Base-by-base conservation (phyloP, 2,113 vertebrate species). In the Neodon shergylaensis region DNA sequence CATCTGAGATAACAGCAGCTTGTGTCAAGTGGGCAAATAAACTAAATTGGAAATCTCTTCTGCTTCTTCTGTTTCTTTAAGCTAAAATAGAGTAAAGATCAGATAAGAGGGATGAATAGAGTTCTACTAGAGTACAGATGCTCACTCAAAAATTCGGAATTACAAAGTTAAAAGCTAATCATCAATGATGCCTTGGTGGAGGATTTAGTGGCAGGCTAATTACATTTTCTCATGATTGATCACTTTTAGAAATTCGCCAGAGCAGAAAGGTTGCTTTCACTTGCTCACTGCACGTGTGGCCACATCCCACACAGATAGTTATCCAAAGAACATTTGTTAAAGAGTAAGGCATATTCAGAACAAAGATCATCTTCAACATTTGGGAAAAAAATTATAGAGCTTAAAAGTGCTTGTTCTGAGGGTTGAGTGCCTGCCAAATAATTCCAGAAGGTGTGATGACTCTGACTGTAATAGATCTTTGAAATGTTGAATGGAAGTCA, bases 91-190 rank as follows among this genome's bases (percentile, higher is more conserved):
- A 6, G 47, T 83, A 39, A 89, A 92, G 36, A 31, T 86, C 22
- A 95, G 22, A 73, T 31, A 79, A 28, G 17, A 54, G 5, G 1
- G 39, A 66, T 94, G 31, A 93, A 88, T 77, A 88, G 58, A 1
- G 11, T 72, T 39, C 39, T 86, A 24, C 28, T 52, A 83, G 7
- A 90, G n/a, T 86, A 88, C 28, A 86, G 44, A 86, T 96, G 54
- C 96, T 96, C 78, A 77, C 36, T 88, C 39, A 83, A n/a, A n/a
- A 94, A 77, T 82, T 93, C 66, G 91, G n/a, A 47, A 94, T 89
- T 94, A 73, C 3, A 92, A 82, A 97, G 82, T 92, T 63, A 88
- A 94, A 28, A 73, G 39, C 11, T 95, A 92, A 96, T 94, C 44
- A 78, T 96, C 81, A 78, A 17, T 91, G 52, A 73, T 78, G 19